phyloP scores from a whole-genome alignment of 2,797 vertebrate genomes.

The Gambelia wislizenii region DNA sequence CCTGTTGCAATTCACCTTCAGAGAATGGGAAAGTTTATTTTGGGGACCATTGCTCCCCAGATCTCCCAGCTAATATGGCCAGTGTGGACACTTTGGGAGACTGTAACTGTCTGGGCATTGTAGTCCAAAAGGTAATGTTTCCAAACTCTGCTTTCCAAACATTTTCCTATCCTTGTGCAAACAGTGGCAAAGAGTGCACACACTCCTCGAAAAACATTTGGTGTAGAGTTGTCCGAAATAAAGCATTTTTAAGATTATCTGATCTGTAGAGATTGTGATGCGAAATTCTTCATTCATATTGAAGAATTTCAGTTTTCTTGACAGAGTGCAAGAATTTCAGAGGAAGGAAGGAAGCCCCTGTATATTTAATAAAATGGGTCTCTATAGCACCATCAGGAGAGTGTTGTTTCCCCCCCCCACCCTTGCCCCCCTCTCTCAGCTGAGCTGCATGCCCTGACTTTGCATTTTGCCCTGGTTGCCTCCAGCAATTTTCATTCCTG shows the following conservation, averaged over 20 bases:
- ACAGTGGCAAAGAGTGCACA: background rate
- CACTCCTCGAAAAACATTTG: background rate
- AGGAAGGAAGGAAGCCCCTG: background rate
- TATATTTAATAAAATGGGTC: background rate
- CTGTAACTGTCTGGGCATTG: too few relatives aligned
- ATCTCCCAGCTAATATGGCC: too few relatives aligned
- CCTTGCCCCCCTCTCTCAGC: background rate
- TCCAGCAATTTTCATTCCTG: slow-evolving; percentile 7
- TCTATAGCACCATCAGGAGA: background rate
- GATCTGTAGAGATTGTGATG: background rate
- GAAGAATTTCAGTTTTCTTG: background rate
- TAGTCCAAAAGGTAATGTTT: too few relatives aligned
- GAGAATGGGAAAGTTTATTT: too few relatives aligned
- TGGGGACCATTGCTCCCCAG: too few relatives aligned
- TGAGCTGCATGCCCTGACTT: background rate
- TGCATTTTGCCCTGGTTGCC: slow-evolving; percentile 3
- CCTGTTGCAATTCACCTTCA: too few relatives aligned
- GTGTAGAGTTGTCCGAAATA: background rate
- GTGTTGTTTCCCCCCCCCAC: background rate
- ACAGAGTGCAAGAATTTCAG: too few relatives aligned
- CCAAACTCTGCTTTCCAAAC: too few relatives aligned
- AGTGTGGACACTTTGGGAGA: too few relatives aligned
- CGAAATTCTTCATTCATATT: background rate
- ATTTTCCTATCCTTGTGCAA: background rate
- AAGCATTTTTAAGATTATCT: background rate